Conservation (phyloP, 2,113 vertebrate species). For the Pitta sordida region DNA sequence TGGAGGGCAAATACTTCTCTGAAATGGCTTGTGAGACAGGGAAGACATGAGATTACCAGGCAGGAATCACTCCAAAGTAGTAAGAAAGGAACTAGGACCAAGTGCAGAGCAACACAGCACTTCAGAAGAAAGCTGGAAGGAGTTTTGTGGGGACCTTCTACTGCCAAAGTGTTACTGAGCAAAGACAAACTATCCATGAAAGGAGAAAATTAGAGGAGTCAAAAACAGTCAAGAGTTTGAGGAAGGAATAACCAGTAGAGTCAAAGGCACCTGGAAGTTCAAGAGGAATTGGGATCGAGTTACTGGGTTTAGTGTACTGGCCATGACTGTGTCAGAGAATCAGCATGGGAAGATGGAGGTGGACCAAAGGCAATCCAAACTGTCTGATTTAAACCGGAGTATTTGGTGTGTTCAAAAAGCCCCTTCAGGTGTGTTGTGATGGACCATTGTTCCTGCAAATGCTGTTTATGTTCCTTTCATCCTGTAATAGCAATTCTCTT, state of each 20-base stretch:
- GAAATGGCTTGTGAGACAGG: not conserved
- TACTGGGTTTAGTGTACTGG: not conserved
- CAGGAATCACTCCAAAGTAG: not conserved
- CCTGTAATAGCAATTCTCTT: not conserved
- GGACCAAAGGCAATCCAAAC: not conserved
- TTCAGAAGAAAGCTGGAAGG: not conserved
- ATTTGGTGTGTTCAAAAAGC: not conserved
- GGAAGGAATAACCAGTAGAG: not conserved
- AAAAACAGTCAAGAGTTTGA: not conserved
- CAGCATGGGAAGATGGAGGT: not conserved
- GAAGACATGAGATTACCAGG: not conserved
- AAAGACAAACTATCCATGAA: not conserved
- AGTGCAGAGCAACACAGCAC: not conserved
- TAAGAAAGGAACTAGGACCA: not conserved
- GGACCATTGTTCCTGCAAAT: not conserved
- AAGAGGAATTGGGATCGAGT: not conserved
- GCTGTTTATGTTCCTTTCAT: not conserved
- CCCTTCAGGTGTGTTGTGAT: not conserved
- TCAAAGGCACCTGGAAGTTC: not conserved
- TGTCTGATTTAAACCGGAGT: not conserved
- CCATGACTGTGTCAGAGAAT: fast-evolving
- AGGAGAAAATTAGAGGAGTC: not conserved
- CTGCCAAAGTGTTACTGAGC: not conserved
- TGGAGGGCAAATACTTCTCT: not conserved
- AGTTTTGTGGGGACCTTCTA: not conserved